A percentile compares a stretch with the other conserved stretches of the same genome.
These are phyloP conservation scores for Daubentonia madagascariensis DNA, from an alignment of 2,113 vertebrate species.

Conservation along the genomic window DNA sequence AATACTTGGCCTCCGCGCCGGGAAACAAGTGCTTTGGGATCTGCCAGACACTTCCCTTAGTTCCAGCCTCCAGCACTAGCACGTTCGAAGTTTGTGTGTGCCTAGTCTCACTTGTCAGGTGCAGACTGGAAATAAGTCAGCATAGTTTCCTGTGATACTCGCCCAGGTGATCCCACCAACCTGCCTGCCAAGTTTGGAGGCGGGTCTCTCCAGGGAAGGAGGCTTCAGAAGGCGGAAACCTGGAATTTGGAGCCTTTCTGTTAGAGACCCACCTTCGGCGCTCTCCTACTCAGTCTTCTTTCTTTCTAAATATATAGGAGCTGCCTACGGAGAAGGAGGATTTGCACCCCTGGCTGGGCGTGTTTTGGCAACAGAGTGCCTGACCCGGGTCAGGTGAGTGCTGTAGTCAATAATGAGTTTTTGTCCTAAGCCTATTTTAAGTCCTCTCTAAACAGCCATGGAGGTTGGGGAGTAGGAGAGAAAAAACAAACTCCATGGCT, in stretches of 20 bases:
- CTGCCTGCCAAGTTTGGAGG: neutral
- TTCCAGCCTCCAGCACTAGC: neutral
- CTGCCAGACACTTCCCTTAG: neutral
- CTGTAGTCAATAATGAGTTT: neutral
- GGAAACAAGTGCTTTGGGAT: slow-evolving; percentile 48
- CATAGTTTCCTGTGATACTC: neutral
- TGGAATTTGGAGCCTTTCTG: neutral
- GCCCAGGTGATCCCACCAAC: neutral
- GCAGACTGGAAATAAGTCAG: neutral
- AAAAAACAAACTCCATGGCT: neutral
- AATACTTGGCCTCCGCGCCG: neutral
- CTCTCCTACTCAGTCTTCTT: neutral
- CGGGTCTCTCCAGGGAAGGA: neutral
- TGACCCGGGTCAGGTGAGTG: slow-evolving; percentile 70
- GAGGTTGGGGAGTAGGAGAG: neutral
- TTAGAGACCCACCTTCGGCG: neutral
- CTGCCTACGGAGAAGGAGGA: neutral
- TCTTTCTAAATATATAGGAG: slow-evolving; percentile 42
- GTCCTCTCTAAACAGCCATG: neutral
- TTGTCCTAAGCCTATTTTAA: neutral
- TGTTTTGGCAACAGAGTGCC: slow-evolving; percentile 15
- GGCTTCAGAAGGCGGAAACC: neutral
- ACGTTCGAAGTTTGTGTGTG: neutral
- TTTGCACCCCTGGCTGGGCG: slow-evolving; percentile 12
- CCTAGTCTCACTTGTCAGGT: neutral